Evolutionary conservation across 2,797 vertebrate genomes (phyloP), one percentile per base, ranked within the genome.

Genomic region (Hippoglossus hippoglossus): DNA sequence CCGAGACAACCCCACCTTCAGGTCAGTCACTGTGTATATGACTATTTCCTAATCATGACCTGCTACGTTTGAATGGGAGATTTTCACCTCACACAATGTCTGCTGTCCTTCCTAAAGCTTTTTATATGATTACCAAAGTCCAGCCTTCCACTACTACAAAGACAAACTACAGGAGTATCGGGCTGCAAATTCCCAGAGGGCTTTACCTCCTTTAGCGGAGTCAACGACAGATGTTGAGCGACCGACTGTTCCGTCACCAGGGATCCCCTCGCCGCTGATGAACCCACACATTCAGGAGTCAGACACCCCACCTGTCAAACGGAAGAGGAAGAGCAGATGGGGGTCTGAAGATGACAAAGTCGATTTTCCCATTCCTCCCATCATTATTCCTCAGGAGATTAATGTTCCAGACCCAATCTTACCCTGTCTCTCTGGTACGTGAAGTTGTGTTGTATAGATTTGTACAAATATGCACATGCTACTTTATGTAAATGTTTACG

Each of bases 321-420:
- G 95, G 78, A 99, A 97, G 88, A 91, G 96, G 79, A 99, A 99
- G 92, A 99, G 98, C 87, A 93, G 98, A 28, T 99, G 98, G 98
- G 98, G 97, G 0, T 96, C 98, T 0, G 97, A 98, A 77, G 96
- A 97, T 10, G 97, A 99, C 63, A 97, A 96, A 88, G 96, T 98
- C n/a, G 96, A 97, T 0, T 36, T 99, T 54, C 96, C 96, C 0
- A 28, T 92, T 54, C 91, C 91, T n/a, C 54, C 87, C 3, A 64
- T 94, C 50, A 21, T 94, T 62, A 55, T 91, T 59, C 89, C 93
- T 24, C 79, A 69, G 2, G 90, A 92, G 44, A 25, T 83, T 0
- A 81, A 55, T 13, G 18, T 78, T 66, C 83, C 76, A 16, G 93
- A 94, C 28, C 81, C 86, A 0, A 81, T 83, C 63, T 22, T 73